These are phyloP conservation scores for Euura saliciscinereae DNA, from an alignment of 1,140 invertebrate species.

Conservation along the genomic window DNA sequence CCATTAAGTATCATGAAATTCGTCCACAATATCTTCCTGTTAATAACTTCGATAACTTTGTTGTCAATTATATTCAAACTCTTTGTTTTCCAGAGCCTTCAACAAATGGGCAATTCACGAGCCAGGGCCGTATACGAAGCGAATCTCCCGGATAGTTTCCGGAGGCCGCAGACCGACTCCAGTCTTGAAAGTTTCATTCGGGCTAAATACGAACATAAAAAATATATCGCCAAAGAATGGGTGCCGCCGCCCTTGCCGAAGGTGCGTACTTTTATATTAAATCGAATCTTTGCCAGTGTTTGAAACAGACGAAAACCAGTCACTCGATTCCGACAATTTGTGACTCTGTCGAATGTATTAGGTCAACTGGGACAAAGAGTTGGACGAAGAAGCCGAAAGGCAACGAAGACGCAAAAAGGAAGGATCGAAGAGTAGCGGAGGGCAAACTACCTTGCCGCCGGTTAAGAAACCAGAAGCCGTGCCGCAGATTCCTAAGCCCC, in stretches of 20 bases:
- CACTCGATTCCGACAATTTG: not conserved
- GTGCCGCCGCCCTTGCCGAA: constrained; percentile 84
- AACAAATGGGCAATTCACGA: constrained; percentile 98
- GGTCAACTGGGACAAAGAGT: constrained; percentile 79
- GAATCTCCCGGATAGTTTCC: constrained; percentile 93
- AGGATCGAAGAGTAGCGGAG: constrained; percentile 53
- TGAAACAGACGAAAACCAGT: not conserved
- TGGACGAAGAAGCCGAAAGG: constrained; percentile 84
- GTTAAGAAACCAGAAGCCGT: constrained; percentile 60
- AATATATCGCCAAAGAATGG: constrained; percentile 97
- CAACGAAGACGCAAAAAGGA: constrained; percentile 80
- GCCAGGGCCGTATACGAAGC: constrained; percentile 97
- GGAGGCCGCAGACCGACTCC: constrained; percentile 93
- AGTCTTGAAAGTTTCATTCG: constrained; percentile 94
- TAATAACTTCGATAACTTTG: constrained; percentile 19
- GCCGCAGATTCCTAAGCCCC: constrained; percentile 65
- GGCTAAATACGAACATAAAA: constrained; percentile 98
- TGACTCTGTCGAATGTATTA: constrained; percentile 27
- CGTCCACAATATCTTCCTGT: not conserved
- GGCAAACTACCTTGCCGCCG: constrained; percentile 46
- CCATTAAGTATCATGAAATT: not conserved
- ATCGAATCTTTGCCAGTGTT: not conserved
- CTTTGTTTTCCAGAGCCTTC: constrained; percentile 74
- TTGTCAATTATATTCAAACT: not conserved
- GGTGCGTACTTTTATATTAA: constrained; percentile 60